phyloP scores from a whole-genome alignment of 2,113 vertebrate genomes.

The Bungarus multicinctus region DNA sequence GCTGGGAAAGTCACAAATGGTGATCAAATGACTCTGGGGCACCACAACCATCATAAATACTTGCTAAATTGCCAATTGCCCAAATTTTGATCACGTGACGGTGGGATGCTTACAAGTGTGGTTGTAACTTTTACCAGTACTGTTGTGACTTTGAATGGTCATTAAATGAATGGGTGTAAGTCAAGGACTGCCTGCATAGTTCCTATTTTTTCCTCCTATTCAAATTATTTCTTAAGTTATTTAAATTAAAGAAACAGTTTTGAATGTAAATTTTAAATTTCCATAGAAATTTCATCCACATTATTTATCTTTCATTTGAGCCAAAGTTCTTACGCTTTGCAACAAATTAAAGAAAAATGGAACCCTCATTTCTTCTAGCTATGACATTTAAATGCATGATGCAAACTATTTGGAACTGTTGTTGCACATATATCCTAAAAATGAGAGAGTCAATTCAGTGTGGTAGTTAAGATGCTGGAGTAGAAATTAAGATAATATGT shows the following conservation, averaged over 20 bases:
- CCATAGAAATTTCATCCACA: neutral
- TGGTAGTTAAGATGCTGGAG: neutral
- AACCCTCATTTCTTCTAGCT: neutral
- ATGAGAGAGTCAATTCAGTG: neutral
- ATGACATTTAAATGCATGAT: neutral
- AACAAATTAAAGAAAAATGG: neutral
- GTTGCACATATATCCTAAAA: neutral
- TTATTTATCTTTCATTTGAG: neutral
- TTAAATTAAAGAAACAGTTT: neutral
- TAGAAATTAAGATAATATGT: neutral
- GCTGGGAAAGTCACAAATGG: neutral
- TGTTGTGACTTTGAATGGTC: neutral
- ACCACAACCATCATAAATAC: neutral
- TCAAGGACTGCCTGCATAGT: neutral
- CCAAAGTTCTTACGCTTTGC: neutral
- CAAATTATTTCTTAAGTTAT: neutral
- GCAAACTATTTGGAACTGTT: neutral
- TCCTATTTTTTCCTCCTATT: neutral
- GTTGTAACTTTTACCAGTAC: neutral
- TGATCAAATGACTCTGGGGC: neutral
- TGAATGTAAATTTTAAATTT: neutral
- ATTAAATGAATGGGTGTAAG: neutral
- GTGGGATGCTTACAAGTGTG: neutral
- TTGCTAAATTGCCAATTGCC: neutral
- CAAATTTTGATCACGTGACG: neutral